Evolutionary conservation across 2,797 vertebrate genomes (phyloP).

Genomic region (Ambastaia sidthimunki): DNA sequence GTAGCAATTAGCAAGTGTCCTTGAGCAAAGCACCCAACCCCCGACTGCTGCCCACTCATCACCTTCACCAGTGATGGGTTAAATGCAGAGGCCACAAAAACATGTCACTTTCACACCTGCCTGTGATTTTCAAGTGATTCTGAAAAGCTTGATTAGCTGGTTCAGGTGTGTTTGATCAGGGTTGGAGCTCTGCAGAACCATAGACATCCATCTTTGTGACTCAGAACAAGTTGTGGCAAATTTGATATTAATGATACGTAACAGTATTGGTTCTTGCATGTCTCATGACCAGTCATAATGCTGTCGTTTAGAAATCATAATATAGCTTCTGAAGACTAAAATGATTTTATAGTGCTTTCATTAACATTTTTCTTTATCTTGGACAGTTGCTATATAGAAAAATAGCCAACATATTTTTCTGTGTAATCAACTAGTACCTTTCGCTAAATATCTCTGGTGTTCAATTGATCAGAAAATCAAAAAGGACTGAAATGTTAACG

Average conservation of each 20-base stretch:
- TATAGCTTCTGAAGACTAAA: not conserved
- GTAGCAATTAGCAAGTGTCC: too few species aligned
- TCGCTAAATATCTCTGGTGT: not conserved
- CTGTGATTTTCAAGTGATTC: not conserved
- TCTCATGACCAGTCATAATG: too few species aligned
- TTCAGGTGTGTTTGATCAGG: not conserved
- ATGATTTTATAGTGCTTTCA: not conserved
- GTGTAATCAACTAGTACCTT: not conserved
- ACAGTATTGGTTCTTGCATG: too few species aligned
- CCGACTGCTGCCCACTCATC: too few species aligned
- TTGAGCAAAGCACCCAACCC: too few species aligned
- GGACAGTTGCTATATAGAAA: not conserved
- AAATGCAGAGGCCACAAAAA: too few species aligned
- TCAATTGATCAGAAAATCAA: not conserved
- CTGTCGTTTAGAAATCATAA: not conserved
- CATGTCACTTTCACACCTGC: not conserved
- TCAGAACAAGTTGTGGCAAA: not conserved
- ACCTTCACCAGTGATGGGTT: too few species aligned
- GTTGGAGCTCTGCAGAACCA: not conserved
- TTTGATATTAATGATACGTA: not conserved
- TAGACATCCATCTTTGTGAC: slow-evolving; percentile 55
- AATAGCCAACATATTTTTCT: not conserved
- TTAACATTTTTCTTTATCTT: not conserved
- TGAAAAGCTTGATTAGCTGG: not conserved
- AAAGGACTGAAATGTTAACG: slow-evolving; percentile 30